Evolutionary conservation across 2,113 vertebrate genomes (phyloP).

Genomic region (Capreolus pygargus): DNA sequence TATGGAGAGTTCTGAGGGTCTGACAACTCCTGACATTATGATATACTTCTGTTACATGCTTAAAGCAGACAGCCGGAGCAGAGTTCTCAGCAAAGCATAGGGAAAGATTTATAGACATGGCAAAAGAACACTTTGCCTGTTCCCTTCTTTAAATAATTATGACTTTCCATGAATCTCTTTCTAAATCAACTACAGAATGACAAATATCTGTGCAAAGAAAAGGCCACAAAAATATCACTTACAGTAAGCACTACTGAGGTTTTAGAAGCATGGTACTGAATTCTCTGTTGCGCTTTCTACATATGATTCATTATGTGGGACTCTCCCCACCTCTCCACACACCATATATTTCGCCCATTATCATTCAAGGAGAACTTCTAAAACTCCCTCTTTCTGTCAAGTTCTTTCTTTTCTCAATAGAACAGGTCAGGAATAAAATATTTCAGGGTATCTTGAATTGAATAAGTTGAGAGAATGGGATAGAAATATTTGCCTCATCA

Average conservation of each 20-base stretch:
- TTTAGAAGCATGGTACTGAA: conserved; percentile 38
- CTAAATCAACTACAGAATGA: conserved; percentile 83
- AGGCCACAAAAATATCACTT: conserved; percentile 76
- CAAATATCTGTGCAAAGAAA: conserved; percentile 78
- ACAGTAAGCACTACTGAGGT: conserved; percentile 61
- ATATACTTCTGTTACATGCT: conserved; percentile 74
- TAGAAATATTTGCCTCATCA: conserved; percentile 14
- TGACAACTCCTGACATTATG: conserved; percentile 76
- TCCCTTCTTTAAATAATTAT: conserved; percentile 86
- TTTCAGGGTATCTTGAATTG: conserved; percentile 16
- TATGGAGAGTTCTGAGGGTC: conserved; percentile 65
- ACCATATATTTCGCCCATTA: conserved; percentile 65
- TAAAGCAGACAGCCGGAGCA: conserved; percentile 71
- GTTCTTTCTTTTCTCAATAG: conserved; percentile 40
- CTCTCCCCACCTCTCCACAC: conserved; percentile 2
- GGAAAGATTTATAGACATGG: conserved; percentile 84
- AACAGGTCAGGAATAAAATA: conserved; percentile 17
- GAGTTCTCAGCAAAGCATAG: conserved; percentile 79
- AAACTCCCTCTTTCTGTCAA: conserved; percentile 44
- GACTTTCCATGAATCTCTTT: conserved; percentile 84
- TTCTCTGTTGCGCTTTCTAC: conserved; percentile 44
- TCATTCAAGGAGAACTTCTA: conserved; percentile 48
- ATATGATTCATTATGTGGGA: conserved; percentile 73
- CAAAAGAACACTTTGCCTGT: conserved; percentile 80
- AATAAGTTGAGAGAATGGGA: background rate